Percentiles rank a stretch among this genome's conserved stretches.
These are phyloP conservation scores for Argyra leucocephala DNA, from an alignment of 2,888 invertebrate genomes.

Conservation along the genomic window DNA sequence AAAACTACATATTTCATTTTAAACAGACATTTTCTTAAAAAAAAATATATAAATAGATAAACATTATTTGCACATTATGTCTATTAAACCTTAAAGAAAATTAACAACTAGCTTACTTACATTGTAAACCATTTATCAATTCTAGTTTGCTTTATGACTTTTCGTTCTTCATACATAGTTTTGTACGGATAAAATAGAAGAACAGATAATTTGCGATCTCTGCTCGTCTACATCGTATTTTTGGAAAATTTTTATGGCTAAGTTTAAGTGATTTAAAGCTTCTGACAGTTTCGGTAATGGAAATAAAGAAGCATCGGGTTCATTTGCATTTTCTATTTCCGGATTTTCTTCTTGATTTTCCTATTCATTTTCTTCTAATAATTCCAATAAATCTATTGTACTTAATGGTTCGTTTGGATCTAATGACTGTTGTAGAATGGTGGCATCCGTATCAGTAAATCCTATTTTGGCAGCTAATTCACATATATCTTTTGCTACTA, in stretches of 20 bases:
- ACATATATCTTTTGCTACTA: too few species aligned
- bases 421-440: not conserved
- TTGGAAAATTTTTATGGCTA: not conserved
- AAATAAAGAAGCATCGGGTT: not conserved
- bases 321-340: not conserved
- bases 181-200: not conserved
- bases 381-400: not conserved
- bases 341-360: not conserved
- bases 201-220: not conserved
- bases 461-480: too few species aligned
- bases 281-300: not conserved
- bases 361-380: not conserved
- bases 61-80: too few species aligned
- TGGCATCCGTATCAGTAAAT: too few species aligned
- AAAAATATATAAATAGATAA: too few species aligned
- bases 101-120: too few species aligned
- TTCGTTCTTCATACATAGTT: not conserved
- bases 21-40: too few species aligned
- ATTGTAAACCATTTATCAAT: not conserved
- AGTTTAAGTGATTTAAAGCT: too few species aligned
- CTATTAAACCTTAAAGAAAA: too few species aligned
- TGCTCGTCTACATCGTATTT: not conserved
- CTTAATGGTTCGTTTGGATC: not conserved
- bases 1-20: too few species aligned
- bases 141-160: not conserved